Base-by-base conservation (phyloP, 2,113 vertebrate species). In the Mus pahari region DNA sequence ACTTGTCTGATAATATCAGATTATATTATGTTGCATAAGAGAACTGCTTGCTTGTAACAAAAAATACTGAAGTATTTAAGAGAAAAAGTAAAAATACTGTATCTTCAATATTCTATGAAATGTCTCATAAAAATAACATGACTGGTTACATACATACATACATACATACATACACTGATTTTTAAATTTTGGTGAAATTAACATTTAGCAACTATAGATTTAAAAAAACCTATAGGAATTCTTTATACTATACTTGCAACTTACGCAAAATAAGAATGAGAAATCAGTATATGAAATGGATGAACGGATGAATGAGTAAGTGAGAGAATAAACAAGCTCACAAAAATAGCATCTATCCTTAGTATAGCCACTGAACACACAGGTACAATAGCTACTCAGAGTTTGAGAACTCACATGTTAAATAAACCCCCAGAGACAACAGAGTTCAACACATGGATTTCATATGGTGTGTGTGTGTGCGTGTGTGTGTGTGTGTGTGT, bases 61-160 rank as follows among this genome's bases (percentile, higher is more conserved):
- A 94, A 82, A 68, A 13, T 66, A 87, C 45, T 17, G 64, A 53
- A n/a, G 22, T 53, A 70, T 53, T 71, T 70, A 70, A 68, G 64
- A 66, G 84, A 81, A 81, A 81, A n/a, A 14, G 20, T 53, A 71
- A 89, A 89, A 74, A 16, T 74, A 58, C 31, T 7, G 17, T 62
- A 9, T 45, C 28, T 36, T 12, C 1, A 93, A 86, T 50, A 91
- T 55, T 60, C 0, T 53, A 77, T 94, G 24, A 86, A 42, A 7
- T 60, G 60, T 91, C 94, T 93, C 42, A 94, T 33, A 89, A 86
- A 91, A 86, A 70, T 48, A 92, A 66, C 19, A 60, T 33, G 31
- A 75, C 31, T 19, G 6, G 66, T 31, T 45, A 64, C 28, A 89
- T 16, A 86, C 3, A 53, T 1, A 62, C 6, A 83, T 1, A 79